Evolutionary conservation across 2,797 vertebrate species (phyloP).

Genomic region (Toxotes lorentzi): DNA sequence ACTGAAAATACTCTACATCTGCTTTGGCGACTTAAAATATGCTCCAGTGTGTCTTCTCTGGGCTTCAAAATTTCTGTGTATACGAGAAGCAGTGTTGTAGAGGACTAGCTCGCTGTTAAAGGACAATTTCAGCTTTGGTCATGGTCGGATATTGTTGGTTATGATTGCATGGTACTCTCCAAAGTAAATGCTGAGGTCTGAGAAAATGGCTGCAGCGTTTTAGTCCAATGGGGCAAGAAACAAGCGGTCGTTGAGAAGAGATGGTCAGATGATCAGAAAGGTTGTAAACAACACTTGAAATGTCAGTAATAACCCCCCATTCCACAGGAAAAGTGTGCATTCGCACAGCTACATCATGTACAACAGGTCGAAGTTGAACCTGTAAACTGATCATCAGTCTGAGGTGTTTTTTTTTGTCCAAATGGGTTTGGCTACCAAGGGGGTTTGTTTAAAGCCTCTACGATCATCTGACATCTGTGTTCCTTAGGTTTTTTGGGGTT

Average conservation of each 20-base stretch:
- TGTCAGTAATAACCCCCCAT: neutral
- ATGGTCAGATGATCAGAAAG: neutral
- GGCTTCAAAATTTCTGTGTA: conserved; percentile 4
- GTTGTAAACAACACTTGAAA: neutral
- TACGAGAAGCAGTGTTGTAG: neutral
- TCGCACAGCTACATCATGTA: neutral
- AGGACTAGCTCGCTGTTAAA: conserved; percentile 13
- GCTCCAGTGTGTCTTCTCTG: conserved; percentile 7
- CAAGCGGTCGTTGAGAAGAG: neutral
- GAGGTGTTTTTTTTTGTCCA: no score
- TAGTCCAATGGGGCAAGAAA: neutral
- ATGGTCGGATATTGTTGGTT: neutral
- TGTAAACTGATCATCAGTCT: neutral
- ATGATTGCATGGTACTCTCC: neutral
- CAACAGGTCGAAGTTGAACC: neutral
- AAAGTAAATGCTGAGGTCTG: conserved; percentile 14
- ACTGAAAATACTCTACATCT: conserved; percentile 45
- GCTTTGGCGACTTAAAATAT: conserved; percentile 14
- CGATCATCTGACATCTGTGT: neutral
- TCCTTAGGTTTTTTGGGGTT: no score
- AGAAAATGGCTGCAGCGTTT: neutral
- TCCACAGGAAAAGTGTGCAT: neutral
- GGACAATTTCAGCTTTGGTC: conserved; percentile 18
- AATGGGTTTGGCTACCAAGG: neutral
- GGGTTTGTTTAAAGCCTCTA: neutral